Evolutionary conservation across 2,797 vertebrate species (phyloP).

Genomic region (Peromyscus eremicus): DNA sequence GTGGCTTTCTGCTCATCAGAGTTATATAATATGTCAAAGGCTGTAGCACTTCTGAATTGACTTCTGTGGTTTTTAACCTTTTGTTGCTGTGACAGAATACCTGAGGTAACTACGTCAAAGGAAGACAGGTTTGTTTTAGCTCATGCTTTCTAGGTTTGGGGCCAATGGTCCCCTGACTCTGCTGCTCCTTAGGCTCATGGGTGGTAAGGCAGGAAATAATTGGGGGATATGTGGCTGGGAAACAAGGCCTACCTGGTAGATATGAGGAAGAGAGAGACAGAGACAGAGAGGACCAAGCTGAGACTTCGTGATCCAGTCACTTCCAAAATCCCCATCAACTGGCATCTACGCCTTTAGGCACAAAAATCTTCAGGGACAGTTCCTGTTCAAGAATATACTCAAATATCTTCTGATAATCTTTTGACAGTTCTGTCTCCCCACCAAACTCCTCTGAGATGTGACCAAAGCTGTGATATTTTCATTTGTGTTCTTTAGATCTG

Average conservation of each 20-base stretch:
- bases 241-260: not conserved
- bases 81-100: not conserved
- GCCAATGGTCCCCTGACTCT: not conserved
- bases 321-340: not conserved
- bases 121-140: not conserved
- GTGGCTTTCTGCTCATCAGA: not conserved
- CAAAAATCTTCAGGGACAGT: not conserved
- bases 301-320: not conserved
- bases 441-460: not conserved
- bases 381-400: not conserved
- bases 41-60: not conserved
- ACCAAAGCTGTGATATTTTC: too few species aligned
- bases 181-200: not conserved
- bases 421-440: not conserved
- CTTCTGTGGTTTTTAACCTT: not conserved
- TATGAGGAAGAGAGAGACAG: not conserved
- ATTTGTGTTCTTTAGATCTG: not conserved
- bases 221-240: not conserved
- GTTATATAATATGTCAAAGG: not conserved
- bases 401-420: not conserved
- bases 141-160: not conserved
- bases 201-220: not conserved
- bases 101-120: not conserved
- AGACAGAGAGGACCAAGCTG: not conserved
- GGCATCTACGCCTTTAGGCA: not conserved